Percentiles rank a stretch among this genome's conserved stretches.
These are phyloP conservation scores for Rhinichthys osculus DNA, from an alignment of 2,797 vertebrate species.

Conservation along the genomic window DNA sequence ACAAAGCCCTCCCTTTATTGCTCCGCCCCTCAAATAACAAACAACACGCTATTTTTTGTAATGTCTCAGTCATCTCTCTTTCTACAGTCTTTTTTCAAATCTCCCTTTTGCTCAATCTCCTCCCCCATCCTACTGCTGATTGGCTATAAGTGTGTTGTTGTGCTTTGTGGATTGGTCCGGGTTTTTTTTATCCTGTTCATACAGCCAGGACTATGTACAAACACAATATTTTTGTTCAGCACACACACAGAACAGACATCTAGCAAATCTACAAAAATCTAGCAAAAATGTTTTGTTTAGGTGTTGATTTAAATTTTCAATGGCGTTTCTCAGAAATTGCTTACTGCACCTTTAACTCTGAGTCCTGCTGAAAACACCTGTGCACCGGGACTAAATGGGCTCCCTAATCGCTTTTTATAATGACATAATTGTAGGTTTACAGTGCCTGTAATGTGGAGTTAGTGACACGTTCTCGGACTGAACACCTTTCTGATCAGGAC, in stretches of 20 bases:
- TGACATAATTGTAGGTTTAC: constrained; percentile 84
- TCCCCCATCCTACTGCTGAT: background rate
- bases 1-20: background rate
- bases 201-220: background rate
- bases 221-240: background rate
- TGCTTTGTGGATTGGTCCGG: background rate
- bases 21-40: background rate
- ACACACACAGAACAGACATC: background rate
- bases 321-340: background rate
- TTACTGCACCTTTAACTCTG: background rate
- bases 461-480: constrained; percentile 93
- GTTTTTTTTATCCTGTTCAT: background rate
- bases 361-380: background rate
- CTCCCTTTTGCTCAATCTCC: background rate
- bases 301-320: background rate
- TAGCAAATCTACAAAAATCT: background rate
- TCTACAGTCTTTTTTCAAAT: background rate
- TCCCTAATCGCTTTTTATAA: background rate
- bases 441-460: constrained; percentile 95
- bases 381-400: background rate
- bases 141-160: background rate
- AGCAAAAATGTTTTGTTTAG: background rate
- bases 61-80: background rate
- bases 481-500: constrained; percentile 96
- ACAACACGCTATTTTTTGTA: background rate